Conservation (phyloP, 1,140 invertebrate species). For the Cydia pomonella region DNA sequence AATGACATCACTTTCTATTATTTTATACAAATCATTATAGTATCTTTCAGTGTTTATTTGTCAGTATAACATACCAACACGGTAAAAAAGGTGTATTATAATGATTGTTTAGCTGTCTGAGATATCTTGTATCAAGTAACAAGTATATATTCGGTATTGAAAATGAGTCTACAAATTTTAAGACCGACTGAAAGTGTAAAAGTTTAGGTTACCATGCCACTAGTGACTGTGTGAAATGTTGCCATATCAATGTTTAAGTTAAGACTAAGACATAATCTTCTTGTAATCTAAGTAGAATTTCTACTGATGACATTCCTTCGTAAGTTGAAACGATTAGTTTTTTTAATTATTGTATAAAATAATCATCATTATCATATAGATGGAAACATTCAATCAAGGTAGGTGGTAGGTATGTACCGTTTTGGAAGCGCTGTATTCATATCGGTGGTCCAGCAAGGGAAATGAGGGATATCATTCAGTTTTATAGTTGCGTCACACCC, state of each 20-base stretch:
- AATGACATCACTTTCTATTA: too few species aligned
- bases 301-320: slow-evolving; percentile 51
- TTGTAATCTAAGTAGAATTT: slow-evolving; percentile 60
- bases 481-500: too few species aligned
- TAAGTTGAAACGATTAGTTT: slow-evolving; percentile 6
- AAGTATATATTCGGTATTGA: slow-evolving; percentile 1
- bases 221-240: slow-evolving; percentile 38
- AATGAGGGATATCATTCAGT: too few species aligned
- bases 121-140: not conserved
- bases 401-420: not conserved
- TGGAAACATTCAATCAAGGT: not conserved
- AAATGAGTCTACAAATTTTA: slow-evolving; percentile 13
- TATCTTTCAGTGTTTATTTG: too few species aligned
- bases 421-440: too few species aligned
- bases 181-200: slow-evolving; percentile 20
- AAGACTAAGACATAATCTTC: slow-evolving; percentile 40
- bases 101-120: not conserved
- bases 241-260: slow-evolving; percentile 49
- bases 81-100: too few species aligned
- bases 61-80: too few species aligned
- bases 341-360: slow-evolving; percentile 25
- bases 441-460: too few species aligned
- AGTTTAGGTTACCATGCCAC: not conserved
- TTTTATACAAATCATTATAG: too few species aligned
- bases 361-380: not conserved